Conservation (phyloP, 2,113 vertebrate genomes). For the Murina feae region DNA sequence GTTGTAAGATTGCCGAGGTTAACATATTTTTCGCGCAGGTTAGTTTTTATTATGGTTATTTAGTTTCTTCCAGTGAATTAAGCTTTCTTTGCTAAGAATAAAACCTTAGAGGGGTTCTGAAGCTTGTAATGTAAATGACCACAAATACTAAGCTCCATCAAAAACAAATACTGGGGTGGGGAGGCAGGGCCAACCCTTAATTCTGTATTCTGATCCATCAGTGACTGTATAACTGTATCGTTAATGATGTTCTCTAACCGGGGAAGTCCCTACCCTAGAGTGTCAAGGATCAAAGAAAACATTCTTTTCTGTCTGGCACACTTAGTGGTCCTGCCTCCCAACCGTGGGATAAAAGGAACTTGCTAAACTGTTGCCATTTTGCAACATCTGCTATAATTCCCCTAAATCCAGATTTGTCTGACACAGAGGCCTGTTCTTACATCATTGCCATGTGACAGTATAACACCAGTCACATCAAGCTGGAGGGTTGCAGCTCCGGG, state of each 20-base stretch:
- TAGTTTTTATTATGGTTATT: constrained; percentile 31
- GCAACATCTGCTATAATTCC: constrained; percentile 91
- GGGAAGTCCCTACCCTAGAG: constrained; percentile 76
- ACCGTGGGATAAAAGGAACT: constrained; percentile 86
- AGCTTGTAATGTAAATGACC: constrained; percentile 51
- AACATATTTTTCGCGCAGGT: constrained; percentile 15
- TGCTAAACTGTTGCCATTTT: constrained; percentile 90
- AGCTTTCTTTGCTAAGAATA: constrained; percentile 37
- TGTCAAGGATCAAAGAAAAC: constrained; percentile 87
- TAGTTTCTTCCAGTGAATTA: constrained; percentile 35
- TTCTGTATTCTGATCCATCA: constrained; percentile 75
- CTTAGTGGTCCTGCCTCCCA: constrained; percentile 84
- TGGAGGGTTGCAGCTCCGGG: constrained; percentile 82
- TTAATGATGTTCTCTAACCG: constrained; percentile 63
- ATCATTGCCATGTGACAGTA: constrained; percentile 86
- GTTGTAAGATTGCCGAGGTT: not conserved
- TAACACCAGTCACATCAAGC: constrained; percentile 84
- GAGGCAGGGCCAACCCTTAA: constrained; percentile 33
- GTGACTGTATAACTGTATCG: constrained; percentile 79
- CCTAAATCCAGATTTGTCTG: constrained; percentile 90
- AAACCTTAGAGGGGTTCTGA: constrained; percentile 48
- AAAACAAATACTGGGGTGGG: constrained; percentile 58
- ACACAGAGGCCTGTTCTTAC: constrained; percentile 85
- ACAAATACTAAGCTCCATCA: constrained; percentile 63
- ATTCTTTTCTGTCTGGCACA: constrained; percentile 87